A percentile compares a stretch with the other conserved stretches of the same genome.
phyloP scores from a whole-genome alignment of 2,113 vertebrate species.

The Rhabdornis inornatus region DNA sequence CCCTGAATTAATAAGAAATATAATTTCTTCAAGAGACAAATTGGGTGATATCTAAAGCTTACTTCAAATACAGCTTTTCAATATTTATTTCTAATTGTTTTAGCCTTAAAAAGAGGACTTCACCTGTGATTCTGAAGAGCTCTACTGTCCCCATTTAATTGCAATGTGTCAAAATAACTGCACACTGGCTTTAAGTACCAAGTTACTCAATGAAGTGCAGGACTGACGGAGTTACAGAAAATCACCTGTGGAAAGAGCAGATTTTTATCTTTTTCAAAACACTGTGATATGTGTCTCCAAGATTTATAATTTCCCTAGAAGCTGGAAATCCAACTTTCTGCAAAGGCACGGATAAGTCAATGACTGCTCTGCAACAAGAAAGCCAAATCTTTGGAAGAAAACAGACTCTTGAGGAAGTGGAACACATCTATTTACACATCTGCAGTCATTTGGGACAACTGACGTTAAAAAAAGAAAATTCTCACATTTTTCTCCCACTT shows the following conservation, averaged over 20 bases:
- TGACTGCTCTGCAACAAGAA: background rate
- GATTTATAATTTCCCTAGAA: constrained; percentile 49
- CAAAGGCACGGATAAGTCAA: background rate
- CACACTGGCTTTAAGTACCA: background rate
- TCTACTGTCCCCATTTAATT: background rate
- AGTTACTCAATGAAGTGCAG: background rate
- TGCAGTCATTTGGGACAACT: constrained; percentile 24
- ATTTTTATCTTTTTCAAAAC: constrained; percentile 55
- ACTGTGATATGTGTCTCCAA: background rate
- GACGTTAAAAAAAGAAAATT: constrained; percentile 25
- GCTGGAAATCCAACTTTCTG: constrained; percentile 40
- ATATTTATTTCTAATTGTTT: background rate
- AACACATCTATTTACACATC: constrained; percentile 46
- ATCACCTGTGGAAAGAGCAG: constrained; percentile 24
- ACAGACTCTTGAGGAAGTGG: background rate
- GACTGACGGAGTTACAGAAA: constrained; percentile 23
- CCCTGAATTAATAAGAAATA: background rate
- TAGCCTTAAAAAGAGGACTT: background rate
- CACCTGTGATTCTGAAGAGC: background rate
- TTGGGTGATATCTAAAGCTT: background rate
- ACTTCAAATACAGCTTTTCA: background rate
- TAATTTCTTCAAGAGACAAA: background rate
- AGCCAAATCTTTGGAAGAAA: constrained; percentile 29
- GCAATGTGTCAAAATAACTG: constrained; percentile 11
- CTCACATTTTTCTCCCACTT: constrained; percentile 34